A percentile compares a stretch with the other conserved stretches of the same genome.
phyloP scores from a whole-genome alignment of 2,888 invertebrate genomes.

The Cetonia aurata region DNA sequence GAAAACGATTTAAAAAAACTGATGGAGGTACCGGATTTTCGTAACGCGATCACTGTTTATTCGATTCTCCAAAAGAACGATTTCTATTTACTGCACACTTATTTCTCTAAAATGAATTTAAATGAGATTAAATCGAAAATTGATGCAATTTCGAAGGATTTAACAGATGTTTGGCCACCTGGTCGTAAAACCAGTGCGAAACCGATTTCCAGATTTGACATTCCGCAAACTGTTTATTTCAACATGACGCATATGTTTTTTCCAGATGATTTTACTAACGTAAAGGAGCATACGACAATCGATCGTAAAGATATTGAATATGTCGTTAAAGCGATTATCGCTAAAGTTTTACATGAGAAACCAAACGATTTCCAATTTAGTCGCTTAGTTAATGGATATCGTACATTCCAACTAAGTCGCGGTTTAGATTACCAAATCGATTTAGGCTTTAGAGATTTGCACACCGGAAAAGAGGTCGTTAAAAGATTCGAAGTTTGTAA shows the following conservation, averaged over 20 bases:
- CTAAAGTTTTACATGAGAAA: slow-evolving; percentile 61
- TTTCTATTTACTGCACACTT: slow-evolving; percentile 80
- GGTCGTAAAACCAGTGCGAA: slow-evolving; percentile 77
- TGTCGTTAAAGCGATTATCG: slow-evolving; percentile 23
- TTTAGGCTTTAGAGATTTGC: slow-evolving; percentile 70
- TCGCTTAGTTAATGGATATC: slow-evolving; percentile 78
- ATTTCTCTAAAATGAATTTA: slow-evolving; percentile 75
- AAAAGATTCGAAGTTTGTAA: slow-evolving; percentile 84
- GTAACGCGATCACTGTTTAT: slow-evolving; percentile 74
- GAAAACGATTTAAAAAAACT: slow-evolving; percentile 64
- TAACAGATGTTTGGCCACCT: slow-evolving; percentile 76
- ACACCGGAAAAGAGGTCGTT: slow-evolving; percentile 66
- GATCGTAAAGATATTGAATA: slow-evolving; percentile 76
- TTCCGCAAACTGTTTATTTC: slow-evolving; percentile 88
- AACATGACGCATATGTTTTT: slow-evolving; percentile 87
- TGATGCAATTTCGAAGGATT: slow-evolving; percentile 46
- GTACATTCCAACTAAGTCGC: slow-evolving; percentile 83
- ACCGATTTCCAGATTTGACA: slow-evolving; percentile 83
- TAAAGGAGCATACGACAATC: slow-evolving; percentile 74
- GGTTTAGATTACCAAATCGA: slow-evolving; percentile 90
- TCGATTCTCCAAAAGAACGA: slow-evolving; percentile 74
- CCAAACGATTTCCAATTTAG: slow-evolving; percentile 69
- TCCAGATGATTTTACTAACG: slow-evolving; percentile 82
- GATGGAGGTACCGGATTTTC: slow-evolving; percentile 66
- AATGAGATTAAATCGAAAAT: slow-evolving; percentile 30